Evolutionary conservation across 2,113 vertebrate species (phyloP), one percentile per base, ranked within the genome.

Genomic region (Caranx ignobilis): DNA sequence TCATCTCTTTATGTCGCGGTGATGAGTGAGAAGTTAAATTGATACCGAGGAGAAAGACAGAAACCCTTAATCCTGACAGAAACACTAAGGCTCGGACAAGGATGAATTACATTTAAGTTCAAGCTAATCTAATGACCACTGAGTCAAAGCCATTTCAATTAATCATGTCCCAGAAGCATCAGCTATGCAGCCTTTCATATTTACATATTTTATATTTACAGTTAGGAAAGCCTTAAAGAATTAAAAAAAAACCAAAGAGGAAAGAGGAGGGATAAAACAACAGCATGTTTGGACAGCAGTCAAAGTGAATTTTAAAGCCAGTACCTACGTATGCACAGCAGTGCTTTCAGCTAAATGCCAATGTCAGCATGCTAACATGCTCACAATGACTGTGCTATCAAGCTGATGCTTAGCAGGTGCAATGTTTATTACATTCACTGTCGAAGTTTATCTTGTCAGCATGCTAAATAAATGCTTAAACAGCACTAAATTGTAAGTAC

Each of bases 1-100:
- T 89, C 72, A 76, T 91, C 89, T 85, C 87, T 90, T 88, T 87
- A 88, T 87, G 81, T 68, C 71, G 55, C 81, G 55, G 79, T 77
- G 76, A 89, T 84, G 85, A 90, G 88, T 84, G 86, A 86, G 84
- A 86, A 64, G 83, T 87, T 82, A 87, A 93, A 93, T 88, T 82
- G 77, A 73, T 80, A 77, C 56, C 68, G 83, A 85, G 35, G 41
- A 60, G 79, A 74, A 75, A 37, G 35, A 37, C 35, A 37, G 35
- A 37, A 7, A 37, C 35, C 35, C 43, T 45, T 45, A 45, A 45
- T 47, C 45, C 48, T 39, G 59, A 39, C 18, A 61, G 34, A 35
- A 10, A 34, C 10, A 11, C 31, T 16, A 7, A 32, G 13, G 7
- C 56, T 32, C 34, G 31, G 15, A 59, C 16, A 15, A 59, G 31